Conservation (phyloP, 2,888 invertebrate genomes). For the Phorcus lineatus region DNA sequence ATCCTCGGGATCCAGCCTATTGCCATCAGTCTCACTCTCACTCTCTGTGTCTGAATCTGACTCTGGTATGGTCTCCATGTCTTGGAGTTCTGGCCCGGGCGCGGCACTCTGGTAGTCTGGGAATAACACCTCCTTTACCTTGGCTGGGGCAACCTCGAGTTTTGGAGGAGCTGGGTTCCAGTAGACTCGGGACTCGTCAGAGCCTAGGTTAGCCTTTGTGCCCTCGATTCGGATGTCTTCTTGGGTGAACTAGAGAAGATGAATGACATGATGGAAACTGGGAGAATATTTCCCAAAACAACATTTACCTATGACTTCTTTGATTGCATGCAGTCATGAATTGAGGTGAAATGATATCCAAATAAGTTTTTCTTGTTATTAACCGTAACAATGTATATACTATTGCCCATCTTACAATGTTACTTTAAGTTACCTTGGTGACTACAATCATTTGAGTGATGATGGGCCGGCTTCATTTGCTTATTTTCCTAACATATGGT, state of each 20-base stretch:
- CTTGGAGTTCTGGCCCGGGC: constrained; percentile 20
- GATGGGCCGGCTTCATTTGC: no score
- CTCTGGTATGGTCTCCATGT: not conserved
- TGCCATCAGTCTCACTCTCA: constrained; percentile 49
- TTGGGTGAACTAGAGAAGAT: constrained; percentile 47
- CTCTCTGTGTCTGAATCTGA: constrained; percentile 48
- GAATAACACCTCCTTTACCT: constrained; percentile 69
- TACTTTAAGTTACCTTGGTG: no score
- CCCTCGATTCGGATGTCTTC: constrained; percentile 58
- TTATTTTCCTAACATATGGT: no score
- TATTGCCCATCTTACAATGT: no score
- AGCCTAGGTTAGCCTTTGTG: constrained; percentile 45
- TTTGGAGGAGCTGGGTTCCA: constrained; percentile 75
- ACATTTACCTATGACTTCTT: no score
- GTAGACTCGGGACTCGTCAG: constrained; percentile 70
- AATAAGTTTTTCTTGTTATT: no score
- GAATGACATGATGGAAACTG: no score
- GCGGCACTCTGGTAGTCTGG: constrained; percentile 63
- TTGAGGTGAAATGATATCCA: no score
- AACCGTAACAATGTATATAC: no score
- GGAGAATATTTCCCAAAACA: no score
- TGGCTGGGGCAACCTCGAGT: constrained; percentile 68
- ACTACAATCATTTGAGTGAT: no score
- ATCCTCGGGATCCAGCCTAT: constrained; percentile 37
- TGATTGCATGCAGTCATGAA: no score